Percentiles rank a stretch among this genome's conserved stretches.
phyloP scores from a whole-genome alignment of 37 sponge, comb jelly and placozoan species.

The Diacarnus erythraeanus region DNA sequence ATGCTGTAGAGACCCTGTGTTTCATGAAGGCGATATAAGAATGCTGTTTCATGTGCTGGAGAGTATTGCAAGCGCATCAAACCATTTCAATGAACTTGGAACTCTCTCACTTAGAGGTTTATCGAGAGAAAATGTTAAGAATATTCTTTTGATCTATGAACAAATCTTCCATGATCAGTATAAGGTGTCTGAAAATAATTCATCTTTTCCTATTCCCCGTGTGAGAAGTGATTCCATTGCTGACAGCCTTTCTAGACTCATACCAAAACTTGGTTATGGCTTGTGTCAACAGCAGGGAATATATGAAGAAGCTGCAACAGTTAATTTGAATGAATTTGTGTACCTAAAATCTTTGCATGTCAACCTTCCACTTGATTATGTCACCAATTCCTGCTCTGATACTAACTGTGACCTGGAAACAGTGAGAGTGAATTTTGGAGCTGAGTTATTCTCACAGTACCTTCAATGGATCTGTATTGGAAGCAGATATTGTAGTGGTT shows the following conservation, averaged over 20 bases:
- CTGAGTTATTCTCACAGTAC: slow-evolving; percentile 5
- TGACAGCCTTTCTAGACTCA: background rate
- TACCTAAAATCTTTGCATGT: slow-evolving; percentile 30
- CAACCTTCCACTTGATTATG: slow-evolving; percentile 13
- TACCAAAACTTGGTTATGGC: slow-evolving; percentile 31
- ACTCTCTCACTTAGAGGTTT: slow-evolving; percentile 12
- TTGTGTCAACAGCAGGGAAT: slow-evolving; percentile 41
- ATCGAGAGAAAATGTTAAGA: background rate
- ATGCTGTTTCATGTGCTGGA: slow-evolving; percentile 1
- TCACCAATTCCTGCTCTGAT: background rate
- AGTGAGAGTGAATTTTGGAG: slow-evolving; percentile 14
- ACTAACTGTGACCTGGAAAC: background rate
- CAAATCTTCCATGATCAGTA: slow-evolving; percentile 1
- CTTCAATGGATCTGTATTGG: slow-evolving; percentile 22
- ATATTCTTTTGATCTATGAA: slow-evolving; percentile 12
- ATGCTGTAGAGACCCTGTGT: background rate
- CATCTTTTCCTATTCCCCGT: background rate
- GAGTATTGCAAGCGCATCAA: background rate
- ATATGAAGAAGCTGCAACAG: slow-evolving; percentile 7
- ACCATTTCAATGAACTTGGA: background rate
- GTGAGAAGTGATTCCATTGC: background rate
- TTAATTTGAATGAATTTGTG: background rate
- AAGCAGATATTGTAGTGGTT: slow-evolving; percentile 5
- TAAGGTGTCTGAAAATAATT: background rate
- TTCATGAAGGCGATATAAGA: background rate